These are phyloP conservation scores for Drosophila fulvimacula DNA, from an alignment of 2,888 invertebrate genomes.

Conservation along the genomic window DNA sequence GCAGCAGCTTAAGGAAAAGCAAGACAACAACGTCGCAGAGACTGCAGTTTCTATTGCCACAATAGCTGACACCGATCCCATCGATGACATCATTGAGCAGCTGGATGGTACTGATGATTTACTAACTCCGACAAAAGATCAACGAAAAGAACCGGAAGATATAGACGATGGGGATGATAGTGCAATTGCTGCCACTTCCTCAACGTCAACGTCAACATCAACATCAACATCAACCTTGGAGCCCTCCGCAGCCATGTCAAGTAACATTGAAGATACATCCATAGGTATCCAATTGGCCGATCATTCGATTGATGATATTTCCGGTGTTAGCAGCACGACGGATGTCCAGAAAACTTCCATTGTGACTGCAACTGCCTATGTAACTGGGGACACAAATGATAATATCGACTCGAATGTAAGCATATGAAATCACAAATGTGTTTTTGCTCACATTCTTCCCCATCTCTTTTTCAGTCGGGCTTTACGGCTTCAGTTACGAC, in stretches of 20 bases:
- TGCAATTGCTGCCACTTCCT: constrained; percentile 29
- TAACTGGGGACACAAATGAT: constrained; percentile 6
- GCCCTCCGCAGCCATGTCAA: neutral
- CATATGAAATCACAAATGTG: neutral
- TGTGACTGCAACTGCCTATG: neutral
- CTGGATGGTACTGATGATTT: constrained; percentile 81
- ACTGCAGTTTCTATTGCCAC: constrained; percentile 55
- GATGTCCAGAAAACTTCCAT: constrained; percentile 33
- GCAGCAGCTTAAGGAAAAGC: constrained; percentile 31
- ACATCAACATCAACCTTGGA: constrained; percentile 19
- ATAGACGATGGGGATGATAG: constrained; percentile 31
- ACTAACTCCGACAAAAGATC: constrained; percentile 23
- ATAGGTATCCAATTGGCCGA: constrained; percentile 6
- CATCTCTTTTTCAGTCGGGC: constrained; percentile 12
- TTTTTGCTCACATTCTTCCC: neutral
- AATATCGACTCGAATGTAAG: constrained; percentile 40
- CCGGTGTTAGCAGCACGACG: constrained; percentile 69
- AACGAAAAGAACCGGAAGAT: constrained; percentile 30
- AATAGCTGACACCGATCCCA: constrained; percentile 73
- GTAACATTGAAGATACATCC: neutral
- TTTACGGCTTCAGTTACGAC: constrained; percentile 19
- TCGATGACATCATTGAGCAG: constrained; percentile 84
- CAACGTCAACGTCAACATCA: constrained; percentile 12
- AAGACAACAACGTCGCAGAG: constrained; percentile 41
- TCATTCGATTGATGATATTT: constrained; percentile 43